phyloP scores from a whole-genome alignment of 35 echinoderm and acorn worm species.

The Strongylocentrotus purpuratus region DNA sequence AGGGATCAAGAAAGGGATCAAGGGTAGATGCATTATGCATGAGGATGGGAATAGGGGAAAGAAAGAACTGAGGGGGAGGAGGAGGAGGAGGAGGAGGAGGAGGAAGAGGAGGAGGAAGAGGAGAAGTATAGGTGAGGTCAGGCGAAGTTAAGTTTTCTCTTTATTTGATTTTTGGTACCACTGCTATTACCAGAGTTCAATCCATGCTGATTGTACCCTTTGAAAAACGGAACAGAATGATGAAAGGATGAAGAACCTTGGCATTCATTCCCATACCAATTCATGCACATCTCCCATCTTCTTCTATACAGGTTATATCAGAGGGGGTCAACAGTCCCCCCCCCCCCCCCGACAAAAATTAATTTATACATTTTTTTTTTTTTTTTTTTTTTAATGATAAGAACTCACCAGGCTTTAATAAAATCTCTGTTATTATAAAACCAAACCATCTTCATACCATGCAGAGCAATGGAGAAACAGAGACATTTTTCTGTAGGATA shows the following conservation, averaged over 20 bases:
- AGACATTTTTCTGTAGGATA: too few species aligned
- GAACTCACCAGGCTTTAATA: too few species aligned
- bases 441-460: too few species aligned
- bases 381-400: too few species aligned
- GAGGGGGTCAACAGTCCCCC: background rate
- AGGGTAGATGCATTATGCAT: background rate
- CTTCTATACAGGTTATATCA: background rate
- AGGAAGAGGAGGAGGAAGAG: background rate
- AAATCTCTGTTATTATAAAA: too few species aligned
- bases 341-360: background rate
- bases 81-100: background rate
- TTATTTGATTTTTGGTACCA: background rate
- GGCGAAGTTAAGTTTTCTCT: background rate
- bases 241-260: background rate
- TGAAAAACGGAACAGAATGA: conserved; percentile 1
- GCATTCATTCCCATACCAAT: background rate
- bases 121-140: background rate
- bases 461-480: too few species aligned
- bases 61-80: background rate
- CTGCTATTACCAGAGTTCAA: conserved; percentile 48
- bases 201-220: conserved; percentile 47
- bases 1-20: background rate
- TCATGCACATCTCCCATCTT: background rate
- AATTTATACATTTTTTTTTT: too few species aligned
- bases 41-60: background rate